A percentile compares a stretch with the other conserved stretches of the same genome.
These are phyloP conservation scores for Nasalis larvatus DNA, from an alignment of 2,113 vertebrate species.

Conservation along the genomic window DNA sequence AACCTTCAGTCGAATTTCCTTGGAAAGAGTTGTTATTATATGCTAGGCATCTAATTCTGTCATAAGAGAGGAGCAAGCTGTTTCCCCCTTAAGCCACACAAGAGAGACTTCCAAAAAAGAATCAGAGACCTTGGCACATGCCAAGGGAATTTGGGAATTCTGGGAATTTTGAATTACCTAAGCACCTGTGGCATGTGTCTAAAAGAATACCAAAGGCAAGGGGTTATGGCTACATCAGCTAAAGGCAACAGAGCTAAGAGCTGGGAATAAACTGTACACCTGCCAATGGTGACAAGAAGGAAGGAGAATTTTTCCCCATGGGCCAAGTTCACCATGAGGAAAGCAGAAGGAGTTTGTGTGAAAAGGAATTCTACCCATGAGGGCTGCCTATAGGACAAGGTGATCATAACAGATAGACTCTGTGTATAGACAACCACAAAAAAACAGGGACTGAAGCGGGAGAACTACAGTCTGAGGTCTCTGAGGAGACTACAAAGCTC, in stretches of 20 bases:
- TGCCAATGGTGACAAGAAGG: neutral
- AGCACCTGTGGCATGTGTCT: neutral
- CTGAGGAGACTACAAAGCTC: neutral
- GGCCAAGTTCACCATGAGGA: neutral
- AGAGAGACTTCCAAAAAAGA: neutral
- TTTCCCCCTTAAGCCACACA: neutral
- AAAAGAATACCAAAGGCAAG: constrained; percentile 10
- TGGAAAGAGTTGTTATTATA: neutral
- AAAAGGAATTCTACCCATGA: neutral
- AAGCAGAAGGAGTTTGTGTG: neutral
- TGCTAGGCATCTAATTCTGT: neutral
- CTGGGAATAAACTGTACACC: neutral
- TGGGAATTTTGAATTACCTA: neutral
- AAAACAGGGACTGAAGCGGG: neutral
- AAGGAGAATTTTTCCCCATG: neutral
- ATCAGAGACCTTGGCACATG: neutral
- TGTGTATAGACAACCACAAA: neutral
- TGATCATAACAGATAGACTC: neutral
- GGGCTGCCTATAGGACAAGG: neutral
- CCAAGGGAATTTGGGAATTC: neutral
- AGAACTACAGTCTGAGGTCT: neutral
- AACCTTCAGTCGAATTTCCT: neutral
- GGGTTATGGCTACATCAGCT: neutral
- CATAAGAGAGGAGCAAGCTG: neutral
- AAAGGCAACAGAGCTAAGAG: constrained; percentile 1